Conservation (phyloP, 2,113 vertebrate species). For the Melospiza melodia region DNA sequence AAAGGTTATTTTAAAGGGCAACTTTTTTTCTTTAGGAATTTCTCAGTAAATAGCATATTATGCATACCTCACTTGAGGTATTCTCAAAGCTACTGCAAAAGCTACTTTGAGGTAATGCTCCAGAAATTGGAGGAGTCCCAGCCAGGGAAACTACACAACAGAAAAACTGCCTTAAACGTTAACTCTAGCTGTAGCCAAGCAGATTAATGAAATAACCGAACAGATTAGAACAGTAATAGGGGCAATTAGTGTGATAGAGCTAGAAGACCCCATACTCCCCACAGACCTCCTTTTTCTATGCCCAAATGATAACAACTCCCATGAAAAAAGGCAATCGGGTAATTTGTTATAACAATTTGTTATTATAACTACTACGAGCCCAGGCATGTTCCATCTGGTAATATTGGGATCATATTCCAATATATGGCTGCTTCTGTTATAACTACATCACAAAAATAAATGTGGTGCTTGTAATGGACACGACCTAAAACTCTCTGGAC, state of each 20-base stretch:
- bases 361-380: background rate
- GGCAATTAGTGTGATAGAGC: background rate
- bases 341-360: background rate
- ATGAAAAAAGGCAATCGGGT: background rate
- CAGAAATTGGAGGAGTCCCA: background rate
- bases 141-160: background rate
- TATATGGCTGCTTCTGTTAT: background rate
- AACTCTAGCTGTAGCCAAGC: background rate
- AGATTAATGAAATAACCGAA: background rate
- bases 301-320: background rate
- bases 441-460: background rate
- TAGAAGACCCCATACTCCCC: background rate
- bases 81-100: slow-evolving; percentile 23
- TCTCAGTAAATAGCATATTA: background rate
- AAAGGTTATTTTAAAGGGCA: slow-evolving; percentile 39
- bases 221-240: background rate
- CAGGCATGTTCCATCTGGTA: too few relatives aligned
- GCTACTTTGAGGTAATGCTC: background rate
- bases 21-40: slow-evolving; percentile 23
- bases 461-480: background rate
- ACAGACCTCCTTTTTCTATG: background rate
- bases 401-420: too few relatives aligned
- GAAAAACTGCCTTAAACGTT: background rate
- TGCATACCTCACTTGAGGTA: background rate
- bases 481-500: background rate